Conservation (phyloP, 2,888 invertebrate species). For the Cheilosia scutellata region DNA sequence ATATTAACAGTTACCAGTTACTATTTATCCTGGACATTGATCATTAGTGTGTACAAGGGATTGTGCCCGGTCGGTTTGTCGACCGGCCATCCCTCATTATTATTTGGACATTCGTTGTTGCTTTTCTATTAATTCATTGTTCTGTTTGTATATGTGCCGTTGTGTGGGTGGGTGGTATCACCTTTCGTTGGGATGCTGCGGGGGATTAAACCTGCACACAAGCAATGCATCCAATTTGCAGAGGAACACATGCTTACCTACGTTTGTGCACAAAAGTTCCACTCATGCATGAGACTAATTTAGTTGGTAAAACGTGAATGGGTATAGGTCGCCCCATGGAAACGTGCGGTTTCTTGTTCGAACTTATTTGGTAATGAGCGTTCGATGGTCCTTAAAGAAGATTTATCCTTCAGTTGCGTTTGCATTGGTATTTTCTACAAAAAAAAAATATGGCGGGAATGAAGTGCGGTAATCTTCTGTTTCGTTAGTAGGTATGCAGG, state of each 20-base stretch:
- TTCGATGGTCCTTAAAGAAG: conserved; percentile 54
- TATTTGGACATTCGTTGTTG: conserved; percentile 69
- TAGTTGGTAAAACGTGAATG: conserved; percentile 64
- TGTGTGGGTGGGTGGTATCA: conserved; percentile 48
- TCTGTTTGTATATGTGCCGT: conserved; percentile 11
- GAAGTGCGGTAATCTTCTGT: conserved; percentile 15
- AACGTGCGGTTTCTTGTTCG: conserved; percentile 26
- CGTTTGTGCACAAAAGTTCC: conserved; percentile 4
- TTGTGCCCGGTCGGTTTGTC: conserved; percentile 3
- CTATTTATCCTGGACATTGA: conserved; percentile 72
- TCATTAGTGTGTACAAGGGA: conserved; percentile 64
- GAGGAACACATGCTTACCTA: conserved; percentile 3
- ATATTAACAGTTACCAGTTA: conserved; percentile 74
- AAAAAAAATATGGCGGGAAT: neutral
- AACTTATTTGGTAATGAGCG: conserved; percentile 39
- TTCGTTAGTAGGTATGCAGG: neutral
- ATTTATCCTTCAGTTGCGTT: conserved; percentile 52
- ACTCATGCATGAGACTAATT: conserved; percentile 56
- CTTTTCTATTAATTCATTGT: conserved; percentile 57
- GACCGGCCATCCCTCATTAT: conserved; percentile 69
- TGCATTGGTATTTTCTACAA: conserved; percentile 33
- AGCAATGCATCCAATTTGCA: conserved; percentile 55
- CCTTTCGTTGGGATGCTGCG: conserved; percentile 50
- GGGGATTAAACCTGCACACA: conserved; percentile 55
- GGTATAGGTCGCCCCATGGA: conserved; percentile 25